phyloP scores from a whole-genome alignment of 2,888 invertebrate genomes.

The Aspidiotus destructor region DNA sequence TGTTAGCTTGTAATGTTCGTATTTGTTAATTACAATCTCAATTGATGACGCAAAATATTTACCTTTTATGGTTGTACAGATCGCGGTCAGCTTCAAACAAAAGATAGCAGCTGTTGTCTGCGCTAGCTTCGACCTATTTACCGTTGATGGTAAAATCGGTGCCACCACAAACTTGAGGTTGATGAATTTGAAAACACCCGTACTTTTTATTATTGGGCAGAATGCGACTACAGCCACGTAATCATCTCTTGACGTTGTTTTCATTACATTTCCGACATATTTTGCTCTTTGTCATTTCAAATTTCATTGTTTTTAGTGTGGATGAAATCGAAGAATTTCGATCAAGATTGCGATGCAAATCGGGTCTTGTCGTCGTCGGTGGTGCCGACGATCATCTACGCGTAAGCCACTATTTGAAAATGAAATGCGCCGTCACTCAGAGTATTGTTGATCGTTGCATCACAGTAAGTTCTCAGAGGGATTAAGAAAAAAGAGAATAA shows the following conservation, averaged over 20 bases:
- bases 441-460: conserved; percentile 68
- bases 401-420: conserved; percentile 58
- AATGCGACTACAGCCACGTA: conserved; percentile 54
- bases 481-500: neutral
- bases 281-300: neutral
- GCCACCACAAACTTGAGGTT: conserved; percentile 16
- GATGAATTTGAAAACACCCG: conserved; percentile 47
- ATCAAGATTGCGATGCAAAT: conserved; percentile 65
- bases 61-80: neutral
- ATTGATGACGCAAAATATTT: neutral
- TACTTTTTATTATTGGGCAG: conserved; percentile 70
- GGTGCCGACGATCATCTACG: conserved; percentile 66
- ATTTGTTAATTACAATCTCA: neutral
- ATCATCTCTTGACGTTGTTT: conserved; percentile 36
- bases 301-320: conserved; percentile 44
- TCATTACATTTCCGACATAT: neutral
- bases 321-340: conserved; percentile 69
- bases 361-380: conserved; percentile 65
- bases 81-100: conserved; percentile 18
- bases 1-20: conserved; percentile 59
- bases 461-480: conserved; percentile 45
- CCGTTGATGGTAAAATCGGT: conserved; percentile 22
- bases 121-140: conserved; percentile 24
- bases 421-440: conserved; percentile 66
- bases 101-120: conserved; percentile 28